Evolutionary conservation across 1,140 invertebrate species (phyloP), one percentile per base, ranked within the genome.

Genomic region (Leptopilina boulardi): DNA sequence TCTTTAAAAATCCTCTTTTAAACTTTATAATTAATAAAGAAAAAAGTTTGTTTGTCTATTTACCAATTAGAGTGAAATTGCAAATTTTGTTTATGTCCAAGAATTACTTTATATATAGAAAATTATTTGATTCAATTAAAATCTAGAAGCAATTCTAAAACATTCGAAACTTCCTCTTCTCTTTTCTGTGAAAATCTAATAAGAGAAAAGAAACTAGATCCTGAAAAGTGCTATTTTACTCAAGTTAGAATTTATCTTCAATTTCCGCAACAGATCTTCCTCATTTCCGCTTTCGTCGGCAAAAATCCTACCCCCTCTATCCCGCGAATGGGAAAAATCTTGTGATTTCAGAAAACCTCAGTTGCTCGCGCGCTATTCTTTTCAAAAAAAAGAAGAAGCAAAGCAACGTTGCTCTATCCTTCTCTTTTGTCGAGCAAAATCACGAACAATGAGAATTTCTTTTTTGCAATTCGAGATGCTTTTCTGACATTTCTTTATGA

Each of bases 371-470:
- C 21, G 23, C 56, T 11, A 30, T 66, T 66, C 15, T 59, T 66
- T 2, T 3, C 26, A n/a, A 30, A 23, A 66, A 66, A 23, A 66
- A 66, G 59, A 13, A n/a, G 26, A 3, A 59, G 10, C 56, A 21
- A 0, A 23, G 56, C 23, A 19, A n/a, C 4, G 2, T 8, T 9
- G 15, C 30, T 34, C n/a, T 54, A 8, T 54, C 19, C 51, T 11
- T 66, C 19, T 30, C 26, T 23, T n/a, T 66, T 30, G 59, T 34
- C 13, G 34, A n/a, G 34, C 21, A n/a, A 23, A 66, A 66, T 51
- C 47, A 51, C 23, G 59, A 30, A 66, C 59, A 66, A 66, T 66
- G 59, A 30, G 59, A 66, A 23, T 66, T 30, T 66, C 56, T 30
- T 66, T 56, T 56, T 23, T 56, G 51, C 51, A 18, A 21, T 23